phyloP scores from a whole-genome alignment of 1,140 invertebrate genomes.

The Pseudomyrmex flavicornis region DNA sequence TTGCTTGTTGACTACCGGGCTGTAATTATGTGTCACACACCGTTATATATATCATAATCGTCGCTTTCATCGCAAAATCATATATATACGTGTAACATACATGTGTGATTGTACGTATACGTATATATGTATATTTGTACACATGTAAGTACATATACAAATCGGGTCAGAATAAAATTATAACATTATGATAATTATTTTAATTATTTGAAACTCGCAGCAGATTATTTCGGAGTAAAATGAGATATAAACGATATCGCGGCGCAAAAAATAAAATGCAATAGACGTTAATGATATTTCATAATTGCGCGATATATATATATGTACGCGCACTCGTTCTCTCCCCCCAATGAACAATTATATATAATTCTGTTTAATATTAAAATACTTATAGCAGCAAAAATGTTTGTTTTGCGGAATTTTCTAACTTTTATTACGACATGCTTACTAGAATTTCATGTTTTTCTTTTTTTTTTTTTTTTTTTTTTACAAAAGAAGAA shows the following conservation, averaged over 20 bases:
- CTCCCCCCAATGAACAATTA: slow-evolving; percentile 25
- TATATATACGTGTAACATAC: too few relatives aligned
- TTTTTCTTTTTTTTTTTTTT: not conserved
- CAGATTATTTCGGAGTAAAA: slow-evolving; percentile 26
- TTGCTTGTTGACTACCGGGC: slow-evolving; percentile 12
- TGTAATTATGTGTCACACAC: slow-evolving; percentile 23
- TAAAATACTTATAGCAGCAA: not conserved
- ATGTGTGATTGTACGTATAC: too few relatives aligned
- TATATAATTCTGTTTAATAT: slow-evolving; percentile 44
- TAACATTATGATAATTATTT: slow-evolving; percentile 46
- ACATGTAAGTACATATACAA: slow-evolving; percentile 5
- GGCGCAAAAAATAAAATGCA: slow-evolving; percentile 33
- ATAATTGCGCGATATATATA: slow-evolving; percentile 23
- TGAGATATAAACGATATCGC: slow-evolving; percentile 29
- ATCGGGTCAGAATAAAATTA: slow-evolving; percentile 46
- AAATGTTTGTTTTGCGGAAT: slow-evolving; percentile 27
- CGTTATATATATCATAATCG: slow-evolving; percentile 28
- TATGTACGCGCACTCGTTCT: slow-evolving; percentile 2
- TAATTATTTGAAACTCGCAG: slow-evolving; percentile 28
- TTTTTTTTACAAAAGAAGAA: not conserved
- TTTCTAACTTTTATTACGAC: slow-evolving; percentile 14
- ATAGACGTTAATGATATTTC: slow-evolving; percentile 42
- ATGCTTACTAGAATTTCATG: slow-evolving; percentile 1
- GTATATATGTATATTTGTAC: too few relatives aligned
- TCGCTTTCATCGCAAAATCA: slow-evolving; percentile 22